Evolutionary conservation across 2,888 invertebrate species (phyloP), one percentile per base, ranked within the genome.

Genomic region (Drosophila multiciliata): DNA sequence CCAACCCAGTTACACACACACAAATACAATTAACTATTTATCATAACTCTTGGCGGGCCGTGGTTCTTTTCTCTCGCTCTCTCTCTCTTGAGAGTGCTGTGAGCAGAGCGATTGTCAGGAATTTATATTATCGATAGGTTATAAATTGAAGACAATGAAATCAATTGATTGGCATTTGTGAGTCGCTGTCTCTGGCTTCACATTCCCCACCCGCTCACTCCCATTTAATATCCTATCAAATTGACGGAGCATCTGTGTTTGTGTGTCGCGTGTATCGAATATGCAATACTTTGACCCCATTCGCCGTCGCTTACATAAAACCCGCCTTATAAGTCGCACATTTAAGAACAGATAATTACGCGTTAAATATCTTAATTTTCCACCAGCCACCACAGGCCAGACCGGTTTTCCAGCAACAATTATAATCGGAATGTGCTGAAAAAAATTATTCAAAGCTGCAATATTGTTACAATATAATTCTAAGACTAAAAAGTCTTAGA

Each of bases 121-220:
- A 85, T 87, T 89, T 85, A 84, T 89, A 84, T 84, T 88, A 88
- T 90, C 86, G 75, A 79, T 79, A 81, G 82, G 81, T 88, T 87
- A 90, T 87, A 87, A 87, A 87, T 87, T 87, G 87, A 88, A 90
- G 90, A 87, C 87, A 87, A 87, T 87, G 87, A 87, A 87, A 80
- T 89, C 87, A 87, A 87, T 87, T 87, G 87, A 90, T 90, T 83
- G 89, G 80, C 86, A 81, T 83, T 83, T 90, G 73, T 77, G 53
- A 68, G 75, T n/a, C 61, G 59, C 35, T 64, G 54, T n/a, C 32
- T 40, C 12, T 9, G 35, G 66, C 32, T 42, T 8, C 58, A 11
- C 29, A 17, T 38, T 1, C n/a, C 36, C 32, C 15, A 9, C 12
- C 67, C 17, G 12, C 36, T 20, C 35, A 40, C 7, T 23, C 23